These are phyloP conservation scores for Parapristionchus giblindavisi DNA, from an alignment of 2,888 invertebrate genomes.

Conservation along the genomic window DNA sequence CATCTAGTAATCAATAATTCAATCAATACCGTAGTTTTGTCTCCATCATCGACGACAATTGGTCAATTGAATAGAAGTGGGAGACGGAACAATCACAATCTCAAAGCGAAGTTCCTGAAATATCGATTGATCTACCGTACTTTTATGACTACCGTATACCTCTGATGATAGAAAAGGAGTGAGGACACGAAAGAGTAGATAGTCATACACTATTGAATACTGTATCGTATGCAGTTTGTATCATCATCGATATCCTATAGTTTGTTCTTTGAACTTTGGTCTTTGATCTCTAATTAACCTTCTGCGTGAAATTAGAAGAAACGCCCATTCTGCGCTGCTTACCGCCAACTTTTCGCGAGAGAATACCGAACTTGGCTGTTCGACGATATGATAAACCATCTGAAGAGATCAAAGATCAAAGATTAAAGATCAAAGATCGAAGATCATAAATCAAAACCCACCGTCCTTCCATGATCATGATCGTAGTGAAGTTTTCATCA, in stretches of 20 bases:
- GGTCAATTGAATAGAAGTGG: too few relatives aligned
- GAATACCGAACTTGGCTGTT: constrained; percentile 68
- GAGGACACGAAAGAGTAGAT: constrained; percentile 66
- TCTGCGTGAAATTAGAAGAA: constrained; percentile 68
- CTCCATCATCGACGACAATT: too few relatives aligned
- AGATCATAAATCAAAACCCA: too few relatives aligned
- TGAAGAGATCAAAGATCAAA: constrained; percentile 38
- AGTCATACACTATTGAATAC: constrained; percentile 67
- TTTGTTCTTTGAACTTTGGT: too few relatives aligned
- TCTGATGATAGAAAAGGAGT: constrained; percentile 60
- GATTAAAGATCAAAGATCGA: constrained; percentile 22
- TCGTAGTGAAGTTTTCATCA: too few relatives aligned
- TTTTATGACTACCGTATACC: too few relatives aligned
- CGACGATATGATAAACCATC: constrained; percentile 64
- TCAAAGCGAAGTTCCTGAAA: too few relatives aligned
- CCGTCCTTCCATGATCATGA: too few relatives aligned
- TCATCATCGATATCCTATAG: constrained; percentile 80
- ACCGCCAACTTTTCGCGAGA: constrained; percentile 53
- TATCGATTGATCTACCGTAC: too few relatives aligned
- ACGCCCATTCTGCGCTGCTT: constrained; percentile 64
- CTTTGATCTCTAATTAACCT: constrained; percentile 44
- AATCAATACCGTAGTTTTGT: too few relatives aligned
- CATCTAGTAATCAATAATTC: too few relatives aligned
- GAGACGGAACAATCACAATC: too few relatives aligned
- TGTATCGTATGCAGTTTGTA: constrained; percentile 75